Evolutionary conservation across 2,888 invertebrate species (phyloP).

Genomic region (Leucoptera coffeella): DNA sequence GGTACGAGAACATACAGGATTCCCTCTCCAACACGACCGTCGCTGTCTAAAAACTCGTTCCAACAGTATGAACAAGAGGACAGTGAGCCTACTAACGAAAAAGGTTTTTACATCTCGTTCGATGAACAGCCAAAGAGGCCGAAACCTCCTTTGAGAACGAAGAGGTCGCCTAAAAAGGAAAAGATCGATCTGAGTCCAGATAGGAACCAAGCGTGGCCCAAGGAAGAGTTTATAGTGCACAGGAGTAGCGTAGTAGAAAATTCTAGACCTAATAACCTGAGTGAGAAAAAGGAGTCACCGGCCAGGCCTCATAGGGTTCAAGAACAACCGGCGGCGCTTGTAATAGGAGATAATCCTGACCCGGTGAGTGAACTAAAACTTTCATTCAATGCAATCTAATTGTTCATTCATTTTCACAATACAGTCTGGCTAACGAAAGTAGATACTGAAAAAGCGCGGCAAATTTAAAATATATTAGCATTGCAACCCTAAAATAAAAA

Average conservation of each 20-base stretch:
- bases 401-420: background rate
- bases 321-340: slow-evolving; percentile 30
- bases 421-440: no score
- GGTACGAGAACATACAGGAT: slow-evolving; percentile 85
- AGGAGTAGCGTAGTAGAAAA: slow-evolving; percentile 6
- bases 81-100: slow-evolving; percentile 56
- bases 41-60: slow-evolving; percentile 65
- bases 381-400: slow-evolving; percentile 1
- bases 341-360: slow-evolving; percentile 39
- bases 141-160: slow-evolving; percentile 77
- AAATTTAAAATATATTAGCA: no score
- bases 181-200: slow-evolving; percentile 12
- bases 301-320: slow-evolving; percentile 9
- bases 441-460: no score
- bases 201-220: slow-evolving; percentile 5
- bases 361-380: slow-evolving; percentile 23
- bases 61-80: slow-evolving; percentile 43
- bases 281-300: slow-evolving; percentile 16
- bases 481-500: no score
- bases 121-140: slow-evolving; percentile 85
- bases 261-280: slow-evolving; percentile 13
- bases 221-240: slow-evolving; percentile 17
- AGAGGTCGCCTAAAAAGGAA: slow-evolving; percentile 76
- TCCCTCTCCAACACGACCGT: slow-evolving; percentile 79
- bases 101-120: slow-evolving; percentile 91